Base-by-base conservation (phyloP, 2,113 vertebrate species). In the Noctilio leporinus region DNA sequence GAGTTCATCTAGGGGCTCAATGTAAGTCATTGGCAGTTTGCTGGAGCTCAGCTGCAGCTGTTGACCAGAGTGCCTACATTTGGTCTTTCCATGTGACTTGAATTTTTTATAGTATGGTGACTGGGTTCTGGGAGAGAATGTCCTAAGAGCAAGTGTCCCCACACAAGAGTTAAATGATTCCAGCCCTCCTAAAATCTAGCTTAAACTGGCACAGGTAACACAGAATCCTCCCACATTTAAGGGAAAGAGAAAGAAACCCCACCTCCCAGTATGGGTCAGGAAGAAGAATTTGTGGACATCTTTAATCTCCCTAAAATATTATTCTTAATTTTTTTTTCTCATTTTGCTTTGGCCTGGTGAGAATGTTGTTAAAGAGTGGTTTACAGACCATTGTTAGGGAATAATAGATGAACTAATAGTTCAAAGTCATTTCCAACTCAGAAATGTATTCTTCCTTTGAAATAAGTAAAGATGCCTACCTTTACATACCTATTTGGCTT, bases 371-470 rank as follows among this genome's bases (percentile, higher is more conserved):
- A 49, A 83, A 51, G 57, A 90, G 3, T 64, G 47, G 12, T 57
- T 16, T 57, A 1, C 80, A 35, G 35, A 67, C 19, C 35, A 15
- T 4, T 67, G 2, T 40, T 72, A 53, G 49, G 55, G 77, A 90
- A 73, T 49, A 30, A 64, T 17, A 64, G 9, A 9, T 75, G 3
- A 35, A 51, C 10, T 35, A 47, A 87, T 24, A 59, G n/a, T 28
- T 47, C 45, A 49, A 77, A 70, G 4, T 24, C 35, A 65, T 22
- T 67, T 65, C 22, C 16, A 51, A 53, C 11, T 64, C 5, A 64
- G n/a, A 73, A 53, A 86, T 73, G n/a, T 70, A 77, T 72, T 76
- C 5, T 87, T 94, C 75, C 72, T n/a, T 91, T 87, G 90, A 89
- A 76, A 51, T 72, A 82, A 38, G 38, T 73, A 75, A 47, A 89